Base-by-base conservation (phyloP, 2,888 invertebrate species). In the Linyphia triangularis region DNA sequence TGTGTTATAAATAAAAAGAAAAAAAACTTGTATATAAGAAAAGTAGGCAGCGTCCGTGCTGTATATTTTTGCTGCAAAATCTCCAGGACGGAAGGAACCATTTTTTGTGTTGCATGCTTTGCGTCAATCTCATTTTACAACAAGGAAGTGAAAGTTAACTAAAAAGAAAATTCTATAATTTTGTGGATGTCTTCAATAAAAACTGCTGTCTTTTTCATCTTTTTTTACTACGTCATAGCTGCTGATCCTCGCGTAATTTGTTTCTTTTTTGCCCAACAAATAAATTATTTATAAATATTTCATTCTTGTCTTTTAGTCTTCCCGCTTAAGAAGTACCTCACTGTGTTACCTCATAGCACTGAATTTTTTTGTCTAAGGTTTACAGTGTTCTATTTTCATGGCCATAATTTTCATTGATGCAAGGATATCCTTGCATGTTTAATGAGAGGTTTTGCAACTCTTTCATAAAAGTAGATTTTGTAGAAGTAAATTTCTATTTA, bases 11-110 rank as follows among this genome's bases (percentile, higher is more conserved):
- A 73, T 30, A 59, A 16, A 22, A 73, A 33, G 16, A 26, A 37
- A 57, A 67, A 22, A 75, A 79, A 88, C 86, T 81, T 88, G 86
- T 88, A 88, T 19, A 88, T 88, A 88, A 81, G 81, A 88, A 75
- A 59, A 88, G 86, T 88, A 88, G 86, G 79, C 81, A 85, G 85
- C 85, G 24, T 85, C 43, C 51, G 43, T 70, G 85, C 85, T 88
- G 86, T 88, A 88, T 88, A 88, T 88, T 88, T 88, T 88, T 88
- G 81, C 86, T 88, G 86, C 86, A 88, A 73, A 63, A 63, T 63
- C 16, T 13, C 16, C 19, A 43, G 63, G 28, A 51, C 65, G 63
- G 57, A 37, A 67, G 28, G n/a, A 57, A 70, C 22, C 65, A 43
- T 30, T 57, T 82, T 88, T 79, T 79, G 65, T 86, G 67, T 88